A percentile compares a stretch with the other conserved stretches of the same genome.
These are phyloP conservation scores for Sceloporus undulatus DNA, from an alignment of 2,113 vertebrate genomes.

Conservation along the genomic window DNA sequence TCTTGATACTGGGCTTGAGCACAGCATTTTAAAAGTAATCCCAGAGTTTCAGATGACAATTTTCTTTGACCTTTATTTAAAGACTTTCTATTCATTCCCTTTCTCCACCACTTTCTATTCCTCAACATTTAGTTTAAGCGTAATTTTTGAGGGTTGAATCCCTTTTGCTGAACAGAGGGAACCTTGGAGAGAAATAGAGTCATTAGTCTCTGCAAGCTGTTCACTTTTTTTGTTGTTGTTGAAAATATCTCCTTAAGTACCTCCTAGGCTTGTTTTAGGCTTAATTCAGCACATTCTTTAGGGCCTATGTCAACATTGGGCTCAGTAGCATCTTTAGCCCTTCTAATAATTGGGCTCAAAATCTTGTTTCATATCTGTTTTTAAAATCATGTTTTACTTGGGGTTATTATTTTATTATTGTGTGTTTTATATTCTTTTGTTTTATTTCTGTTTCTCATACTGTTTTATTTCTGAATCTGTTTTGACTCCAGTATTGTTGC, in stretches of 20 bases:
- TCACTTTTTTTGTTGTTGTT: background rate
- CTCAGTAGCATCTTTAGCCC: background rate
- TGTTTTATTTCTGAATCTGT: background rate
- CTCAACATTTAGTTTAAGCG: fast-evolving
- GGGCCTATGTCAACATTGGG: too few species aligned
- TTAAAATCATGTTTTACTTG: too few species aligned
- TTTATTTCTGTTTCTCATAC: too few species aligned
- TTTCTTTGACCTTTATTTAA: conserved; percentile 9
- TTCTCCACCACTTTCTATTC: background rate
- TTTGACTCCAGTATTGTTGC: background rate
- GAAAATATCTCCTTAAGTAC: background rate
- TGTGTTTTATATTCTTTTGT: too few species aligned
- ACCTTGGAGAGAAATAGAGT: background rate
- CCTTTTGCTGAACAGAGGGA: background rate
- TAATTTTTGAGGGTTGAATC: fast-evolving
- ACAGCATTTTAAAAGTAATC: fast-evolving
- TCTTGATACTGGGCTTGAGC: fast-evolving
- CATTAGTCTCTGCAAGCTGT: too few species aligned
- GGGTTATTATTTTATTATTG: too few species aligned
- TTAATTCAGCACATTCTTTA: too few species aligned
- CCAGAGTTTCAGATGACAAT: background rate
- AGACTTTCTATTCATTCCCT: background rate
- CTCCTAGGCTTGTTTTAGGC: background rate
- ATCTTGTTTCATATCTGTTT: too few species aligned
- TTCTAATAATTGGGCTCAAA: background rate